These are phyloP conservation scores for Philonicus albiceps DNA, from an alignment of 2,888 invertebrate genomes.

Conservation along the genomic window DNA sequence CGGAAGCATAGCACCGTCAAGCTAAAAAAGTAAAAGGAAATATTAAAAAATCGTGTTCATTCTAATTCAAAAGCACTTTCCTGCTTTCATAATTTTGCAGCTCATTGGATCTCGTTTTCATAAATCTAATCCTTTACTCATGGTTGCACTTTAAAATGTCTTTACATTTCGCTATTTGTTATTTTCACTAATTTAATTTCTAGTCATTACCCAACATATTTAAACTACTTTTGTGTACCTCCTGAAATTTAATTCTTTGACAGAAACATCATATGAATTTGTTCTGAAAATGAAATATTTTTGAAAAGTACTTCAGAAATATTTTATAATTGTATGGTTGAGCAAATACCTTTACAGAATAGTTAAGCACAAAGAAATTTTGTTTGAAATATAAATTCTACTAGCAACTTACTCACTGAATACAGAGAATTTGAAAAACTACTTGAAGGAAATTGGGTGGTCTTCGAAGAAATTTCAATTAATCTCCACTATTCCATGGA, in stretches of 20 bases:
- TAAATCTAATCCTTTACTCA: background rate
- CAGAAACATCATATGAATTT: background rate
- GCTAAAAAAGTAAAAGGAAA: background rate
- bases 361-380: background rate
- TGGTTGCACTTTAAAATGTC: background rate
- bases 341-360: background rate
- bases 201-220: no score
- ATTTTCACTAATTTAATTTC: background rate
- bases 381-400: background rate
- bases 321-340: background rate
- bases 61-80: background rate
- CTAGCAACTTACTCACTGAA: background rate
- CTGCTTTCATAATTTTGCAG: background rate
- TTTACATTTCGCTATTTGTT: background rate
- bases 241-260: background rate
- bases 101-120: background rate
- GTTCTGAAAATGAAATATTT: background rate
- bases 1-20: background rate
- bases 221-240: background rate
- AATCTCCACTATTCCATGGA: background rate
- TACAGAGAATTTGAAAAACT: background rate
- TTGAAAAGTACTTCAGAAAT: background rate
- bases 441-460: background rate
- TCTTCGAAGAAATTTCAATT: background rate
- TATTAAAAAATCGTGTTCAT: background rate